Percentiles rank a stretch among this genome's conserved stretches.
Evolutionary conservation across 2,113 vertebrate genomes (phyloP).

Genomic region (Platichthys stellatus): DNA sequence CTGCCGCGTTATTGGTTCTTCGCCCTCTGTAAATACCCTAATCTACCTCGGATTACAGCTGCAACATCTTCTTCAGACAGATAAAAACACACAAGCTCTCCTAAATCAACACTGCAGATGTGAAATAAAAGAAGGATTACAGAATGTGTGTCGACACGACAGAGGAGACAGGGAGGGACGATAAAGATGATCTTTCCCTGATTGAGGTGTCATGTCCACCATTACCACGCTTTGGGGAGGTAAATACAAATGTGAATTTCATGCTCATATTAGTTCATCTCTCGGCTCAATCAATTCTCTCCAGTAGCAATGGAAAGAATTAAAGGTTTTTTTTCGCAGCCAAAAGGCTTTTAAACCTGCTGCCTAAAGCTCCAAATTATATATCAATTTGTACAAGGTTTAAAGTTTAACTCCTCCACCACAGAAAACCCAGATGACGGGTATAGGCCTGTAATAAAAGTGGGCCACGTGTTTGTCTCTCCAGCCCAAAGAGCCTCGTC

Average conservation of each 20-base stretch:
- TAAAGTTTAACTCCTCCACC: neutral
- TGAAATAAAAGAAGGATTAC: conserved; percentile 49
- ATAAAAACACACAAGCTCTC: conserved; percentile 48
- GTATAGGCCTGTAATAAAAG: neutral
- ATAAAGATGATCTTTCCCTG: neutral
- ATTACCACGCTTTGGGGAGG: neutral
- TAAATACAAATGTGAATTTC: conserved; percentile 34
- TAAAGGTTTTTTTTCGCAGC: neutral
- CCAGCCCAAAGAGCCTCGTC: neutral
- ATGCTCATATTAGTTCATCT: conserved; percentile 18
- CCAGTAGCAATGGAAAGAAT: neutral
- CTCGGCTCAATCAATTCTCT: neutral
- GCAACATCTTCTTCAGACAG: conserved; percentile 24
- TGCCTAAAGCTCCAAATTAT: conserved; percentile 1
- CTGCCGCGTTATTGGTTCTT: conserved; percentile 38
- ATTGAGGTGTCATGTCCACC: conserved; percentile 13
- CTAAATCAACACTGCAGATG: conserved; percentile 29
- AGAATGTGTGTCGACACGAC: conserved; percentile 9
- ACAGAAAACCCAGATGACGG: neutral
- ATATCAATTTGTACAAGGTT: conserved; percentile 15
- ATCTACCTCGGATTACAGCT: conserved; percentile 65
- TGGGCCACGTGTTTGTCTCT: neutral
- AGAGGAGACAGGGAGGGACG: conserved; percentile 2
- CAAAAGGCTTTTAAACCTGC: conserved; percentile 1
- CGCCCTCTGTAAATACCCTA: conserved; percentile 59